A percentile compares a stretch with the other conserved stretches of the same genome.
Evolutionary conservation across 2,113 vertebrate genomes (phyloP).

Genomic region (Accipiter virgatus): DNA sequence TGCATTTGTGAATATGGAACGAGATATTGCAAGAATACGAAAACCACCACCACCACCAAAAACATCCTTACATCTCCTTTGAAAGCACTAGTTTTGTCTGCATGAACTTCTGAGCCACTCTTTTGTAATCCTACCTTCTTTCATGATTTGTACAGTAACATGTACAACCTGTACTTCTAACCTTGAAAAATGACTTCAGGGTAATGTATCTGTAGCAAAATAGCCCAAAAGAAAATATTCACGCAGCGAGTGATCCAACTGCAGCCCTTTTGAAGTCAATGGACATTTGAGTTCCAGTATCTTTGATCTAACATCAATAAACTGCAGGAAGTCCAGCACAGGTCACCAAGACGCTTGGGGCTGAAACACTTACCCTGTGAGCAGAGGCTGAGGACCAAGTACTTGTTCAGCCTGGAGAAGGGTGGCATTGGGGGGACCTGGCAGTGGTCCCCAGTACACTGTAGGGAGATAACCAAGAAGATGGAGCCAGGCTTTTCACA

Average conservation of each 20-base stretch:
- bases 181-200: background rate
- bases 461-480: background rate
- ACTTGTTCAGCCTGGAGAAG: background rate
- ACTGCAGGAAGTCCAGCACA: background rate
- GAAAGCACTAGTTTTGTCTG: background rate
- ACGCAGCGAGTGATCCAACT: background rate
- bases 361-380: background rate
- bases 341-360: background rate
- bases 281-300: background rate
- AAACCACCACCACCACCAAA: background rate
- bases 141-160: background rate
- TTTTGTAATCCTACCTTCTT: background rate
- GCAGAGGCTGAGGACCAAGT: background rate
- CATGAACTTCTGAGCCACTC: background rate
- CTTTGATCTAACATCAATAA: background rate
- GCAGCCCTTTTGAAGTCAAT: background rate
- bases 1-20: background rate
- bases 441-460: background rate
- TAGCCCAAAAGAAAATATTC: background rate
- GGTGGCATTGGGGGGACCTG: fast-evolving
- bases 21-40: background rate
- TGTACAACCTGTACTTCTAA: background rate
- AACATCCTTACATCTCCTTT: background rate
- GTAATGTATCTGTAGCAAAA: background rate
- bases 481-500: background rate